These are phyloP conservation scores for Uromys caudimaculatus DNA, from an alignment of 2,797 vertebrate species.

Conservation along the genomic window DNA sequence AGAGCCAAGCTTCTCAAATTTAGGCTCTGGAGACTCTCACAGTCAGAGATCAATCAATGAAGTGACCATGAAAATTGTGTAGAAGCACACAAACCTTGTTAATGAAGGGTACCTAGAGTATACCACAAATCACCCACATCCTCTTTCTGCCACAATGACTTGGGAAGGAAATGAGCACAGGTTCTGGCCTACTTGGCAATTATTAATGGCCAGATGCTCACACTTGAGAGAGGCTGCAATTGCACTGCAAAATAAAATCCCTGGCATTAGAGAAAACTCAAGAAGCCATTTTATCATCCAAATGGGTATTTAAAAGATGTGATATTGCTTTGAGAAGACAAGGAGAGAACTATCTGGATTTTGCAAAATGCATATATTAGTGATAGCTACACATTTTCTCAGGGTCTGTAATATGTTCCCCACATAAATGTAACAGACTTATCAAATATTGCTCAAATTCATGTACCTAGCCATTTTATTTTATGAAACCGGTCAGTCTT, in stretches of 20 bases:
- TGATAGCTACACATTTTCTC: conserved; percentile 75
- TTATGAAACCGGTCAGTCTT: conserved; percentile 71
- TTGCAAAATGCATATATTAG: conserved; percentile 15
- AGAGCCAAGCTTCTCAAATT: background rate
- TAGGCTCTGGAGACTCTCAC: background rate
- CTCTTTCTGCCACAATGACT: conserved; percentile 46
- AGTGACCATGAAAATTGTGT: conserved; percentile 12
- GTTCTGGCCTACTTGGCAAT: conserved; percentile 15
- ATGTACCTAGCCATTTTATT: conserved; percentile 73
- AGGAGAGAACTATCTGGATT: conserved; percentile 62
- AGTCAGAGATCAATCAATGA: background rate
- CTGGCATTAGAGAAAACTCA: background rate
- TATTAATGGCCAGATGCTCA: conserved; percentile 51
- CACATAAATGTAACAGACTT: conserved; percentile 56
- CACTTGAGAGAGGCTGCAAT: conserved; percentile 55
- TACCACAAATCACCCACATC: background rate
- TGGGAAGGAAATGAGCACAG: conserved; percentile 56
- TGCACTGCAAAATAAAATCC: conserved; percentile 69
- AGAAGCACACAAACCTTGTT: conserved; percentile 40
- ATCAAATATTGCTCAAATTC: conserved; percentile 78
- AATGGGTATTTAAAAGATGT: conserved; percentile 39
- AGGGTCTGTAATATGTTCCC: conserved; percentile 73
- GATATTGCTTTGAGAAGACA: conserved; percentile 57
- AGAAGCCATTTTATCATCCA: conserved; percentile 65
- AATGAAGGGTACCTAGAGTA: conserved; percentile 59